Evolutionary conservation across 2,113 vertebrate genomes (phyloP).

Genomic region (Neolamprologus cancellatus): DNA sequence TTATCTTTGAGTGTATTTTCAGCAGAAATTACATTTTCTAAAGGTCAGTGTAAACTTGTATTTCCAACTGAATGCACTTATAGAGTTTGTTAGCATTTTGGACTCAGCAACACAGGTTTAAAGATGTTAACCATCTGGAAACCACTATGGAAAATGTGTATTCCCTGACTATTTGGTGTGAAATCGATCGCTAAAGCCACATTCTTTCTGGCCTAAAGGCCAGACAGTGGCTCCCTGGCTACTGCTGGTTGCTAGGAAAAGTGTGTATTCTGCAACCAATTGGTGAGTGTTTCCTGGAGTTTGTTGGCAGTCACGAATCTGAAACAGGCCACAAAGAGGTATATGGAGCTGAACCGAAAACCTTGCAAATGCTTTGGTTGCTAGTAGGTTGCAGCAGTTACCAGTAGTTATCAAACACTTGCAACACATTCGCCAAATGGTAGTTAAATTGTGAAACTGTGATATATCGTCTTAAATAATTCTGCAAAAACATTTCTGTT

Average conservation of each 20-base stretch:
- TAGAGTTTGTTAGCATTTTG: neutral
- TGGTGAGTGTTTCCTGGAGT: neutral
- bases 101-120: neutral
- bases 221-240: neutral
- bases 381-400: neutral
- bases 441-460: neutral
- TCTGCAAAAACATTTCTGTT: neutral
- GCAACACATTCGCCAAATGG: neutral
- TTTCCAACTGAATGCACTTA: too few relatives aligned
- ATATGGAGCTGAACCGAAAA: neutral
- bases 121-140: neutral
- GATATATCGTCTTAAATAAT: neutral
- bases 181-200: neutral
- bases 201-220: neutral
- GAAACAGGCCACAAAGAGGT: neutral
- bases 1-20: neutral
- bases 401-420: neutral
- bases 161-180: neutral
- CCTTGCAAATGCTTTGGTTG: neutral
- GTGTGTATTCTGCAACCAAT: neutral
- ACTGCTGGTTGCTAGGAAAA: neutral
- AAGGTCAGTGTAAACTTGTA: neutral
- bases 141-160: neutral
- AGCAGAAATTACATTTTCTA: neutral
- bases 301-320: neutral